Percentiles rank a stretch among this genome's conserved stretches.
Evolutionary conservation across 2,888 invertebrate genomes (phyloP).

Genomic region (Heliothis peltigera): DNA sequence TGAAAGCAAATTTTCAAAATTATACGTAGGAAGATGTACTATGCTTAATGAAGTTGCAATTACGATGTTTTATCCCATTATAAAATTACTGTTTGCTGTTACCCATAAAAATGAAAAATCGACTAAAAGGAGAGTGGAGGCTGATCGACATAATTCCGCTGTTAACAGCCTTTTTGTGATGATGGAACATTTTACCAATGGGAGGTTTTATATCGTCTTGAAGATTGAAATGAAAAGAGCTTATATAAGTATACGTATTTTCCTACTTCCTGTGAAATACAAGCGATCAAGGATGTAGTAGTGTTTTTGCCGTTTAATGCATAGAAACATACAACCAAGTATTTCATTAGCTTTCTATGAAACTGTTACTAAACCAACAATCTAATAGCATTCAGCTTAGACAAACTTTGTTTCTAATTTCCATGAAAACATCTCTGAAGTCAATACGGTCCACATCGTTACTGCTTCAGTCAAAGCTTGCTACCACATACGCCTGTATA

Average conservation of each 20-base stretch:
- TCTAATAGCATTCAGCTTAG: neutral
- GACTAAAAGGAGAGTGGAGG: constrained; percentile 20
- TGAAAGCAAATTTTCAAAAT: constrained; percentile 39
- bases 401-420: neutral
- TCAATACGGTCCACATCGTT: neutral
- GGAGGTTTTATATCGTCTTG: constrained; percentile 24
- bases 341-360: too few relatives aligned
- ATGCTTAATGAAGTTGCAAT: constrained; percentile 41
- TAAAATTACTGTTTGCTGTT: constrained; percentile 55
- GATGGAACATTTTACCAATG: constrained; percentile 40
- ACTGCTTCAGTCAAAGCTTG: neutral
- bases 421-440: neutral
- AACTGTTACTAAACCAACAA: neutral
- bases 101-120: constrained; percentile 53
- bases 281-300: too few relatives aligned
- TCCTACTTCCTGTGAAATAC: neutral
- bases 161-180: constrained; percentile 45
- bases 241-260: constrained; percentile 24
- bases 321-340: too few relatives aligned
- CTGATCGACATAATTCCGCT: constrained; percentile 41
- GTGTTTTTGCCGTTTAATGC: too few relatives aligned
- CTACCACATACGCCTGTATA: neutral
- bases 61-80: constrained; percentile 49
- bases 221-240: constrained; percentile 19
- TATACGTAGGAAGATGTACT: constrained; percentile 21